Evolutionary conservation across 2,888 invertebrate species (phyloP).

Genomic region (Apocheima hispidaria): DNA sequence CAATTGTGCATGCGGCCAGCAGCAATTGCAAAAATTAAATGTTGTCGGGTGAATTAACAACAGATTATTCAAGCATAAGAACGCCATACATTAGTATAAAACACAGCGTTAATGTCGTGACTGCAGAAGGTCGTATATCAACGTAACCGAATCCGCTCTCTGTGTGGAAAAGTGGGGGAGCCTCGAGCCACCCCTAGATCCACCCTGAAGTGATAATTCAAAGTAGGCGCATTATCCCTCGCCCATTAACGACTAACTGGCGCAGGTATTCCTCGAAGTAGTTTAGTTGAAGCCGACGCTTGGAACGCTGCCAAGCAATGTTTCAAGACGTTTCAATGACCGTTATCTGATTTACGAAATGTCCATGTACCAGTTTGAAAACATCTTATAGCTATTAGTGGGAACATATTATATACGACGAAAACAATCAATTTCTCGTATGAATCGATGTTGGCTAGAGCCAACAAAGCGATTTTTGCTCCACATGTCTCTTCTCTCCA

Average conservation of each 20-base stretch:
- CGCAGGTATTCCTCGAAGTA: conserved; percentile 65
- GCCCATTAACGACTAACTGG: conserved; percentile 64
- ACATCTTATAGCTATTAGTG: conserved; percentile 6
- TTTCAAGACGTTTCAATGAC: conserved; percentile 51
- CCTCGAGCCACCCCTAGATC: conserved; percentile 43
- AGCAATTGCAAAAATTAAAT: not conserved
- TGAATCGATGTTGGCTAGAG: not conserved
- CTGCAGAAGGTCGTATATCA: conserved; percentile 59
- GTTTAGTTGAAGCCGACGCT: conserved; percentile 52
- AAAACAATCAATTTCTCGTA: not conserved
- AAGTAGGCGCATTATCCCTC: conserved; percentile 66
- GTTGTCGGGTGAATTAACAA: too few relatives aligned
- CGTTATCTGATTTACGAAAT: conserved; percentile 55
- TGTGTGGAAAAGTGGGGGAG: conserved; percentile 51
- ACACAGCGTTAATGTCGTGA: conserved; percentile 57
- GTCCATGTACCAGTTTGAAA: conserved; percentile 36
- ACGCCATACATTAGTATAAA: conserved; percentile 55
- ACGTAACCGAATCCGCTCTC: conserved; percentile 56
- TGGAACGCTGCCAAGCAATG: conserved; percentile 69
- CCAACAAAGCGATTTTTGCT: not conserved
- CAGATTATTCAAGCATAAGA: conserved; percentile 1
- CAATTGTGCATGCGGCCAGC: too few relatives aligned
- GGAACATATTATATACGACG: not conserved
- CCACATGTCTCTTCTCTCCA: too few relatives aligned
- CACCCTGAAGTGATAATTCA: conserved; percentile 61